phyloP scores from a whole-genome alignment of 2,888 invertebrate genomes.

The Hedychridium roseum region DNA sequence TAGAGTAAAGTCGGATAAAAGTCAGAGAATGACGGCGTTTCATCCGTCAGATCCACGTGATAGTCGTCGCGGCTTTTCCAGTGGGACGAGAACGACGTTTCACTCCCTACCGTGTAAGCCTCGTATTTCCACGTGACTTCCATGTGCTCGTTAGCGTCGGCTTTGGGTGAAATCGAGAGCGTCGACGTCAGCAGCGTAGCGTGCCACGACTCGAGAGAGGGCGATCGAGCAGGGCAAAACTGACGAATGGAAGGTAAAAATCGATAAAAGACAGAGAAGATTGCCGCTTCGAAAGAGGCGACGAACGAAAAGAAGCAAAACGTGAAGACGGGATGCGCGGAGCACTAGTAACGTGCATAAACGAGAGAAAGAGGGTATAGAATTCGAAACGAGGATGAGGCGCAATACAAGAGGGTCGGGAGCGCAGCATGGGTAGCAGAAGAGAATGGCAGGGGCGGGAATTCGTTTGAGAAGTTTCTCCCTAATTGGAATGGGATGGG shows the following conservation, averaged over 20 bases:
- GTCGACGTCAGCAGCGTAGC: slow-evolving; percentile 48
- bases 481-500: slow-evolving; percentile 55
- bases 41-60: slow-evolving; percentile 54
- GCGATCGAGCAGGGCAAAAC: slow-evolving; percentile 17
- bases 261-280: slow-evolving; percentile 2
- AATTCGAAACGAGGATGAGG: slow-evolving; percentile 7
- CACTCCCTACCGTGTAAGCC: slow-evolving; percentile 22
- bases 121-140: slow-evolving; percentile 61
- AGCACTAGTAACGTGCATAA: too few species aligned
- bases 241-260: slow-evolving; percentile 8
- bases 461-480: slow-evolving; percentile 48
- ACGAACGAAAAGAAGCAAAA: slow-evolving; percentile 1
- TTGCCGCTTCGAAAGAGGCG: too few species aligned
- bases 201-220: slow-evolving; percentile 29
- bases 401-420: slow-evolving; percentile 14
- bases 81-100: slow-evolving; percentile 14
- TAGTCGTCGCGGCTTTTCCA: slow-evolving; percentile 31
- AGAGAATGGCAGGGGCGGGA: slow-evolving; percentile 1
- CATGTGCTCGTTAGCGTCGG: slow-evolving; percentile 63
- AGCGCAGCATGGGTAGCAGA: too few species aligned
- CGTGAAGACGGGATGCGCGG: too few species aligned
- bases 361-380: slow-evolving; percentile 2
- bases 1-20: too few species aligned
- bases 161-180: slow-evolving; percentile 61
- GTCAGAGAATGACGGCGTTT: slow-evolving; percentile 5